Base-by-base conservation (phyloP, 1,140 invertebrate genomes). In the Lanistes nyassanus region DNA sequence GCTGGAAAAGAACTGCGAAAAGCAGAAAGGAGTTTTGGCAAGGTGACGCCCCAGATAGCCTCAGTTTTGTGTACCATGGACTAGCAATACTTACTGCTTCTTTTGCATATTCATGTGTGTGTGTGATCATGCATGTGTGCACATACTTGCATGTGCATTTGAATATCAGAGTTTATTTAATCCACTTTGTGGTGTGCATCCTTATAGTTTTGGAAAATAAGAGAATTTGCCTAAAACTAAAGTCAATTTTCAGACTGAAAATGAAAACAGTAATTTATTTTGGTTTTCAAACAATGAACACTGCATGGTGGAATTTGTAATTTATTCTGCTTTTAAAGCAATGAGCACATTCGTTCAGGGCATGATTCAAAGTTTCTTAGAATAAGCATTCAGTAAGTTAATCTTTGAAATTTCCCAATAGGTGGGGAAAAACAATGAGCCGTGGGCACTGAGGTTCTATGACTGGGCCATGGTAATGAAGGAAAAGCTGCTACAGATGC, bases 1-100 rank as follows among this genome's bases (percentile, higher is more conserved):
- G 84, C 86, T 6, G 77, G 81, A 21, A 89, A 89, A 76, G 89
- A 90, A 79, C 80, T 84, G 65, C 77, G 83, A 36, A 90, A 90
- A 80, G 89, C 83, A 34, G 89, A 90, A 79, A 89, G 87, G 79
- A 76, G 79, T 21, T 89, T 85, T 80, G 86, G 85, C 29, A 88
- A 89, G 85, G 80, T 81, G 19, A 51, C 26, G 11, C 16, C 16
- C 31, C 60, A 26, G 26, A 62, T 36, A 65, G 37, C 51, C 51
- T 53, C 37, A 29, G 21, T 7, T 65, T 65, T 34, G 62, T 60
- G 7, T 9, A 29, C 31, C 13, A 9, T n/a, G n/a, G n/a, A n/a
- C n/a, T n/a, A n/a, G n/a, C n/a, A n/a, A n/a, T n/a, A n/a, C n/a
- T n/a, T n/a, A n/a, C n/a, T n/a, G n/a, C n/a, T n/a, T n/a, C n/a